Percentiles rank a stretch among this genome's conserved stretches.
phyloP scores from a whole-genome alignment of 2,888 invertebrate genomes.

The Schizotus pectinicornis region DNA sequence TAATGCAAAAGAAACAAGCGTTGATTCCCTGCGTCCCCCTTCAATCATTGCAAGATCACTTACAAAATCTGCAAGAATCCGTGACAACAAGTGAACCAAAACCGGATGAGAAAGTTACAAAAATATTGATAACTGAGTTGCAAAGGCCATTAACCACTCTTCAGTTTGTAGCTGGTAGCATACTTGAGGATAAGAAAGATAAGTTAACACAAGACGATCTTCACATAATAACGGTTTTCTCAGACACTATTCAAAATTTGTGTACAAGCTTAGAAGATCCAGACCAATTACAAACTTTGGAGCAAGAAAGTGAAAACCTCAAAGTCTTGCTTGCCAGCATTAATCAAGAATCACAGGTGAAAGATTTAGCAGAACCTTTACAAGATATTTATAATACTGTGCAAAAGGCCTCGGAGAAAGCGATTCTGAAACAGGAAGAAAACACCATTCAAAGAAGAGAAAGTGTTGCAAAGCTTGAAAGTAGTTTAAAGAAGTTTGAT shows the following conservation, averaged over 20 bases:
- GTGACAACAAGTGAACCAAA: slow-evolving; percentile 39
- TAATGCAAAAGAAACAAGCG: slow-evolving; percentile 47
- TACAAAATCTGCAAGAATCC: slow-evolving; percentile 50
- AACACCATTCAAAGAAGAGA: slow-evolving; percentile 26
- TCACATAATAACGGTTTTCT: slow-evolving; percentile 39
- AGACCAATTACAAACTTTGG: slow-evolving; percentile 23
- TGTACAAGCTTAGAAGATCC: slow-evolving; percentile 10
- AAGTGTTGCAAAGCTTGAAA: slow-evolving; percentile 15
- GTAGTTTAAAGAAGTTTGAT: slow-evolving; percentile 37
- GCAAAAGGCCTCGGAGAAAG: slow-evolving; percentile 46
- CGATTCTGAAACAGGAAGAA: slow-evolving; percentile 31
- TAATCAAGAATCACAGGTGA: slow-evolving; percentile 55
- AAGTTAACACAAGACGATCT: slow-evolving; percentile 50
- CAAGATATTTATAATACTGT: slow-evolving; percentile 51
- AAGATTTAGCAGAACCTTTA: slow-evolving; percentile 55
- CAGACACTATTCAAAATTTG: slow-evolving; percentile 14
- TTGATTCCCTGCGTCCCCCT: slow-evolving; percentile 45
- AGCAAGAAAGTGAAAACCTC: slow-evolving; percentile 35
- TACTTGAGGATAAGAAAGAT: slow-evolving; percentile 50
- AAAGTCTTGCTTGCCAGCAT: slow-evolving; percentile 48
- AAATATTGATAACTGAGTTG: slow-evolving; percentile 47
- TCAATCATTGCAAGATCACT: slow-evolving; percentile 44
- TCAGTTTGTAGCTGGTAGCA: slow-evolving; percentile 51
- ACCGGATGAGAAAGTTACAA: slow-evolving; percentile 43
- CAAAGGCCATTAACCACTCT: slow-evolving; percentile 53